These are phyloP conservation scores for Merodon equestris DNA, from an alignment of 2,888 invertebrate genomes.

Conservation along the genomic window DNA sequence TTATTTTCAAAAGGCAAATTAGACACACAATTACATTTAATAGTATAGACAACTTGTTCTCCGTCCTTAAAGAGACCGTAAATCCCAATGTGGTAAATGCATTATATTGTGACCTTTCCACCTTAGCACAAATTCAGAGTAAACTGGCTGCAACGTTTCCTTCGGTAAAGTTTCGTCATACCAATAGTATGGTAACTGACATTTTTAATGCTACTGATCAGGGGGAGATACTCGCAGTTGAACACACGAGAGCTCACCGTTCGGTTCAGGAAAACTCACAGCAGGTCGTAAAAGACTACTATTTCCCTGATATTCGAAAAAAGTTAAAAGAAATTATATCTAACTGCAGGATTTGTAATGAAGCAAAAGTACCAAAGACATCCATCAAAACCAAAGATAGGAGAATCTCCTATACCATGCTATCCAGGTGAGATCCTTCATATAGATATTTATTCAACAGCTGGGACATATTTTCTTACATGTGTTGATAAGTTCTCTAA, in stretches of 20 bases:
- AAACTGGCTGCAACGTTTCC: constrained; percentile 17
- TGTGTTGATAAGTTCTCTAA: constrained; percentile 19
- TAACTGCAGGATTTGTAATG: constrained; percentile 29
- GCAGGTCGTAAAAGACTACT: constrained; percentile 26
- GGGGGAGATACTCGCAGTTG: constrained; percentile 7
- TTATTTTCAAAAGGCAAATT: constrained; percentile 46
- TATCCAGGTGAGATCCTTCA: constrained; percentile 11
- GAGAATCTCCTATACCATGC: constrained; percentile 4
- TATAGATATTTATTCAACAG: constrained; percentile 20
- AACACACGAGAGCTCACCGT: constrained; percentile 41
- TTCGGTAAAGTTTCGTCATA: constrained; percentile 4
- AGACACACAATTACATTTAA: constrained; percentile 33
- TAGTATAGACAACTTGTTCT: no score
- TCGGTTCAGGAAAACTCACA: constrained; percentile 29
- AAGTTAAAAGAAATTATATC: constrained; percentile 14
- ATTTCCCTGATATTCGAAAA: constrained; percentile 30
- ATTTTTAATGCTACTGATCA: constrained; percentile 19
- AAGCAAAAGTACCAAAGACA: constrained; percentile 31
- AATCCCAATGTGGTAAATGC: constrained; percentile 38
- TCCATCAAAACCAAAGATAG: constrained; percentile 19
- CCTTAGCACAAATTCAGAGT: constrained; percentile 45
- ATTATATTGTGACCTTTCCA: constrained; percentile 39
- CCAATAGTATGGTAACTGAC: constrained; percentile 5
- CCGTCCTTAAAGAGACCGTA: constrained; percentile 3
- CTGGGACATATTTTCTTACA: constrained; percentile 14